phyloP scores from a whole-genome alignment of 92 coral and sea anemone species.

The Porites divaricata region DNA sequence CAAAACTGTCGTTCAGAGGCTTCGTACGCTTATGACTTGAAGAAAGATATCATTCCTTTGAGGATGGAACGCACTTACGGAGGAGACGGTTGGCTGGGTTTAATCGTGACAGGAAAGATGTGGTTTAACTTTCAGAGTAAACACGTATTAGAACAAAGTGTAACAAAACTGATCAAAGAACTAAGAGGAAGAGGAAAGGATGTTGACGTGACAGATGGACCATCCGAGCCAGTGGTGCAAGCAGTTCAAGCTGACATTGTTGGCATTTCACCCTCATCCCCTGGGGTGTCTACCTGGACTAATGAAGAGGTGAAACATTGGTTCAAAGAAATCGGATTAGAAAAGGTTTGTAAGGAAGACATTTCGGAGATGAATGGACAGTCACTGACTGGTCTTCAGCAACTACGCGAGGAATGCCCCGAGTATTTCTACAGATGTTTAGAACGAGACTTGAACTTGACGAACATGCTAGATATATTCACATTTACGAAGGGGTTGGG shows the following conservation, averaged over 20 bases:
- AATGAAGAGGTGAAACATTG: slow-evolving; percentile 48
- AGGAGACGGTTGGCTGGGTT: slow-evolving; percentile 77
- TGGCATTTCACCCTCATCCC: not conserved
- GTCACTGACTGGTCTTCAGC: slow-evolving; percentile 40
- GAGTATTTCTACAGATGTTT: slow-evolving; percentile 59
- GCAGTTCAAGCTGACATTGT: not conserved
- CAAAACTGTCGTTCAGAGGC: slow-evolving; percentile 75
- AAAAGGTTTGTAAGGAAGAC: slow-evolving; percentile 36
- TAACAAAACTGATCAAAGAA: slow-evolving; percentile 27
- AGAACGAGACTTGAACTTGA: slow-evolving; percentile 31
- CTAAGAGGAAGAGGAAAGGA: slow-evolving; percentile 48
- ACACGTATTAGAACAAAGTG: slow-evolving; percentile 5
- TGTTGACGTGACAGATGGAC: slow-evolving; percentile 9
- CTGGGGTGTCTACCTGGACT: slow-evolving; percentile 43
- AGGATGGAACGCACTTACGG: slow-evolving; percentile 64
- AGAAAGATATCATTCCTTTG: slow-evolving; percentile 65
- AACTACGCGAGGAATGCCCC: slow-evolving; percentile 57
- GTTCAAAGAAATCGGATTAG: slow-evolving; percentile 53
- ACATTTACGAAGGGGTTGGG: slow-evolving; percentile 49
- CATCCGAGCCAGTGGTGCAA: not conserved
- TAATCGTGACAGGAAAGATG: slow-evolving; percentile 41
- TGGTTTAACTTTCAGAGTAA: slow-evolving; percentile 56
- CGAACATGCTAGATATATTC: slow-evolving; percentile 41
- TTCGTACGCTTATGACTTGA: slow-evolving; percentile 59
- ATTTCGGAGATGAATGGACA: slow-evolving; percentile 40